Evolutionary conservation across 53 echinoderm and acorn worm genomes (phyloP).

Genomic region (Patiria pectinifera): DNA sequence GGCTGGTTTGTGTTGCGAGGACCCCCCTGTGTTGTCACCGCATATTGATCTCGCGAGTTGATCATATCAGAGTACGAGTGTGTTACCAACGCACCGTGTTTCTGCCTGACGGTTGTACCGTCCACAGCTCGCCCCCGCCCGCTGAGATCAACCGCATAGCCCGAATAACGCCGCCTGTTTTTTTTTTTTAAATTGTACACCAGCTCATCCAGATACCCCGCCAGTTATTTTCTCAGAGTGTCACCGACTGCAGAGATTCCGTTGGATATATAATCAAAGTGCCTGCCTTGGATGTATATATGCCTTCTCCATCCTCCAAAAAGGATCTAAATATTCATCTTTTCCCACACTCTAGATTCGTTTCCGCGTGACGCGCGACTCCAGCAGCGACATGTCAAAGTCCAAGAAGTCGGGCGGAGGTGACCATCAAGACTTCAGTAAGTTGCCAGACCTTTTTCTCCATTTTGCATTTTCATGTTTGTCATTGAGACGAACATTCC

Average conservation of each 20-base stretch:
- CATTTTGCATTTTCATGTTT: not conserved
- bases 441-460: not conserved
- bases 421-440: constrained; percentile 51
- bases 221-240: not conserved
- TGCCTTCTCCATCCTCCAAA: not conserved
- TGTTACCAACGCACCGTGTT: constrained; percentile 2
- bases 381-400: constrained; percentile 60
- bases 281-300: constrained; percentile 47
- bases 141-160: constrained; percentile 48
- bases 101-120: not conserved
- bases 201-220: not conserved
- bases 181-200: not conserved
- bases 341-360: constrained; percentile 46
- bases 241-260: not conserved
- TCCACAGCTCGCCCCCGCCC: constrained; percentile 10
- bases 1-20: constrained; percentile 10
- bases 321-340: constrained; percentile 44
- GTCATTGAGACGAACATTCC: not conserved
- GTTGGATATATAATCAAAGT: constrained; percentile 49
- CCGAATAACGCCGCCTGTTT: constrained; percentile 14
- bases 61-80: not conserved
- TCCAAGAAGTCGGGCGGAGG: constrained; percentile 42
- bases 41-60: constrained; percentile 10
- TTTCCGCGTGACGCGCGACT: constrained; percentile 56
- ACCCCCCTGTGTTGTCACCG: not conserved